phyloP scores from a whole-genome alignment of 1,140 invertebrate species.

The Gryllus bimaculatus region DNA sequence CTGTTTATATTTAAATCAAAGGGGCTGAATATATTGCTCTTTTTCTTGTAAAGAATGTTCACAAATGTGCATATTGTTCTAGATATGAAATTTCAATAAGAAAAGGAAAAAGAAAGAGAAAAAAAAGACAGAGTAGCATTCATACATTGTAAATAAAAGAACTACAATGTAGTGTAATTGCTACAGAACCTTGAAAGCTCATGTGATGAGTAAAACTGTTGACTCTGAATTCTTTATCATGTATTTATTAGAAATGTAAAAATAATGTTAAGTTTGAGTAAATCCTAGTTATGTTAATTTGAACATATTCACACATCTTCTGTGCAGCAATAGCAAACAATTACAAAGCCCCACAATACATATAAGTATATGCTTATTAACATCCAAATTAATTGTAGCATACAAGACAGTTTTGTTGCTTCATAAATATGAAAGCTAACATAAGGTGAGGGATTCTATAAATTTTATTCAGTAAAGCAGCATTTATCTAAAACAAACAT shows the following conservation, averaged over 20 bases:
- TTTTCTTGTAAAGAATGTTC: not conserved
- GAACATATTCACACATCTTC: constrained; percentile 4
- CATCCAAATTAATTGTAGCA: not conserved
- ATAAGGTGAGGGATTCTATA: not conserved
- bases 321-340: not conserved
- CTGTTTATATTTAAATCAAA: too few relatives aligned
- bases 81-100: not conserved
- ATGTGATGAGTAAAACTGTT: not conserved
- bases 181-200: not conserved
- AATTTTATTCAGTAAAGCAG: not conserved
- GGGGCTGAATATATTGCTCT: too few relatives aligned
- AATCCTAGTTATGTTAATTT: not conserved
- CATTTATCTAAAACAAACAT: too few relatives aligned
- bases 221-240: not conserved
- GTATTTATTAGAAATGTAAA: not conserved
- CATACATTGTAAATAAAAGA: not conserved
- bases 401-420: not conserved
- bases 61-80: not conserved
- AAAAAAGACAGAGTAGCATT: not conserved
- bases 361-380: not conserved
- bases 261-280: not conserved
- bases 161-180: not conserved
- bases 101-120: not conserved
- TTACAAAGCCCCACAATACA: not conserved
- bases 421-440: not conserved